Base-by-base conservation (phyloP, 2,113 vertebrate species). In the Maccullochella peelii region DNA sequence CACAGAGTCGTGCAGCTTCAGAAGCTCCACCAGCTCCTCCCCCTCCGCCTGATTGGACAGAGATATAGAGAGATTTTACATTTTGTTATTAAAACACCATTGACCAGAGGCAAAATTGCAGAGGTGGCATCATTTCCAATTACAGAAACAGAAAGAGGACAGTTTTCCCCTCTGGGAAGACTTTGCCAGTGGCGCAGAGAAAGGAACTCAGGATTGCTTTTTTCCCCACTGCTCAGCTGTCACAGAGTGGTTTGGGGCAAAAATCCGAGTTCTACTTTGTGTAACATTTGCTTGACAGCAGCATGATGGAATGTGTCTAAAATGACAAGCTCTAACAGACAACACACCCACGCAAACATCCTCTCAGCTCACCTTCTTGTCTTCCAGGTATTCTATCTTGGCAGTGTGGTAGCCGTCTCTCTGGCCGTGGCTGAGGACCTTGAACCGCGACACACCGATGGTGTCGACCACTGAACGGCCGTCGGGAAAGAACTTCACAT, bases 371-470 rank as follows among this genome's bases (percentile, higher is more conserved):
- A 95, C 97, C 97, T 97, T 97, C 89, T 94, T 95, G 90, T 99
- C 98, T 92, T 97, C 96, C 86, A 98, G 93, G 93, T 98, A 98
- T 75, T 98, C 97, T 14, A 97, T 97, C 94, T 98, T 97, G n/a
- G 96, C 97, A 0, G 97, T 98, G 92, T 98, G 95, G 95, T 97
- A 98, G 61, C 98, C 97, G n/a, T 98, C 98, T 91, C 97, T 95
- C 67, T 97, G 97, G 21, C 95, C 95, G 70, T 98, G 97, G 89
- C 95, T 96, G 84, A 98, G 94, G 50, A 99, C 97, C 85, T 95
- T 95, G 89, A 99, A 99, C 84, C 96, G 94, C 23, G 96, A 95
- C 83, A 97, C 94, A 2, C 98, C 97, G 58, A 97, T 92, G 25
- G 97, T 96, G 92, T 98, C 97, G 68, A 98, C 96, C 72, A 98